These are phyloP conservation scores for Schrankia costaestrigalis DNA, from an alignment of 2,888 invertebrate species.

Conservation along the genomic window DNA sequence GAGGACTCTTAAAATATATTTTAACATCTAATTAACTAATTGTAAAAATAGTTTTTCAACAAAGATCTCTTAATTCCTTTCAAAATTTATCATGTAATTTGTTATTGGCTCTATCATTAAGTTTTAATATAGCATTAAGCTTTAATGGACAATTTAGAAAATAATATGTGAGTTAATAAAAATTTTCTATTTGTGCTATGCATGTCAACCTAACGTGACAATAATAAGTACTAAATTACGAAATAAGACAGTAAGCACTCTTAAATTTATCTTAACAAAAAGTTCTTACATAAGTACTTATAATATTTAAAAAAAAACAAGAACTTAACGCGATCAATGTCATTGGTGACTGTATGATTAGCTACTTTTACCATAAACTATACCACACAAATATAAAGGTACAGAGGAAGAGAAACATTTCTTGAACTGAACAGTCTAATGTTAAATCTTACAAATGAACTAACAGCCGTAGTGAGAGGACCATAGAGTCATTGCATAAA, in stretches of 20 bases:
- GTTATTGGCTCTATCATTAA: too few species aligned
- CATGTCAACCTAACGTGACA: constrained; percentile 9
- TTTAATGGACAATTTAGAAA: constrained; percentile 9
- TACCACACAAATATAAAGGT: background rate
- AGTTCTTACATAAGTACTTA: constrained; percentile 16
- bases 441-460: background rate
- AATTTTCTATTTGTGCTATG: constrained; percentile 27
- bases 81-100: constrained; percentile 25
- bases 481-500: too few species aligned
- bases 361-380: background rate
- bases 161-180: background rate
- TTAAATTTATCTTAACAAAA: constrained; percentile 32
- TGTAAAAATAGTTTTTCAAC: constrained; percentile 47
- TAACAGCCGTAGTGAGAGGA: too few species aligned
- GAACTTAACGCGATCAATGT: constrained; percentile 18
- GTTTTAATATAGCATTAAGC: too few species aligned
- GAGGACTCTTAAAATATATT: constrained; percentile 34
- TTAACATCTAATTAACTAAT: constrained; percentile 39
- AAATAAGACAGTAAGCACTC: constrained; percentile 26
- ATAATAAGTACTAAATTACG: constrained; percentile 10
- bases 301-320: constrained; percentile 20
- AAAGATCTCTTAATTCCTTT: constrained; percentile 36
- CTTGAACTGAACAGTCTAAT: too few species aligned
- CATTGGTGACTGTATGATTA: constrained; percentile 25
- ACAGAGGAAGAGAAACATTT: too few species aligned